Evolutionary conservation across 2,113 vertebrate species (phyloP), one percentile per base, ranked within the genome.

Genomic region (Piaya cayana): DNA sequence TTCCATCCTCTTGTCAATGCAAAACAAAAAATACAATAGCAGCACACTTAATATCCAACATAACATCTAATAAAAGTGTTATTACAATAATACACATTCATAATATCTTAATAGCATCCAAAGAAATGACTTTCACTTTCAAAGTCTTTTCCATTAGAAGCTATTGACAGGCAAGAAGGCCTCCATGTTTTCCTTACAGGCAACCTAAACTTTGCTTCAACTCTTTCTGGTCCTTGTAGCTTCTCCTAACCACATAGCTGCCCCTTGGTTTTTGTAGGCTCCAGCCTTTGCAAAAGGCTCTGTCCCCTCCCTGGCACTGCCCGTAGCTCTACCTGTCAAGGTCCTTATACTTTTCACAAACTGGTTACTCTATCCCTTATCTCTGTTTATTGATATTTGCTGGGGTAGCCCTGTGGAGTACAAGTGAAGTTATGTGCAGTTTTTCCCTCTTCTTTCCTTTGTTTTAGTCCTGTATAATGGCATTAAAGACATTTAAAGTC

Each of bases 381-480:
- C 5, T 17, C n/a, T 14, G 0, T 15, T 7, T 26, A 7, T n/a
- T 20, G 16, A 9, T 23, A 53, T 29, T 68, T 42, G 26, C 52
- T 18, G 26, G 32, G 15, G 9, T 3, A 42, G 16, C 17, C 34
- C 36, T 47, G 29, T 12, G 1, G 6, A 37, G 42, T 22, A 58
- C 22, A 50, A 30, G 6, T 6, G 16, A 79, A 85, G 11, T 62
- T 53, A 67, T 14, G 8, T 50, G 12, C 71, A 55, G 26, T 9
- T 56, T n/a, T 23, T 7, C 4, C 3, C 1, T 3, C 4, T 5
- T 4, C 6, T 3, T 4, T 27, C n/a, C 18, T 15, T 29, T 8
- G 11, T 6, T 6, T 2, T 18, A 17, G 0, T 15, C 30, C 18
- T 4, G 5, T 29, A 6, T 27, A 62, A 50, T 30, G 32, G 3